Percentiles rank a stretch among this genome's conserved stretches.
Evolutionary conservation across 2,888 invertebrate species (phyloP).

Genomic region (Alsophila aescularia): DNA sequence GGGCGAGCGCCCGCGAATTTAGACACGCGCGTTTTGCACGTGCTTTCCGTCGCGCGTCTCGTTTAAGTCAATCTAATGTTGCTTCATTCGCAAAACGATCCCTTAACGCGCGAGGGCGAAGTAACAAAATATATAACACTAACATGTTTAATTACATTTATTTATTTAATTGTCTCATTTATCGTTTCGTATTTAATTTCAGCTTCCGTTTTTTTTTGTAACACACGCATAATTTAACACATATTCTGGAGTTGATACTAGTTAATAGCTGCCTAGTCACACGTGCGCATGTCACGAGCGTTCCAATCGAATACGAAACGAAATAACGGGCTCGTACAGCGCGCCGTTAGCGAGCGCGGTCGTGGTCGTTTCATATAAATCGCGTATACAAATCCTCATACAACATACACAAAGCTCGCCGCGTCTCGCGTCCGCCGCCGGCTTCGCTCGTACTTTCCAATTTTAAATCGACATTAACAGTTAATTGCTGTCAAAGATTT

Average conservation of each 20-base stretch:
- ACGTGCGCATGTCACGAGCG: conserved; percentile 2
- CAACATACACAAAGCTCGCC: not conserved
- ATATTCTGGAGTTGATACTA: too few species aligned
- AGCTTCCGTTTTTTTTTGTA: not conserved
- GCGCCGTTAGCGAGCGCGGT: not conserved
- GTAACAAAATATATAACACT: conserved; percentile 15
- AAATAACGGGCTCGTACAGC: not conserved
- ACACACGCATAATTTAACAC: not conserved
- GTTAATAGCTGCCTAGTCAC: conserved; percentile 9
- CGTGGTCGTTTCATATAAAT: conserved; percentile 13
- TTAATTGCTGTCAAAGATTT: not conserved
- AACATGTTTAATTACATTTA: not conserved
- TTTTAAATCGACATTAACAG: not conserved
- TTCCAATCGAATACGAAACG: not conserved
- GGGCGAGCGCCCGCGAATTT: too few species aligned
- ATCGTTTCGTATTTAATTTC: conserved; percentile 1
- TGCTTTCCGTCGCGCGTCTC: too few species aligned
- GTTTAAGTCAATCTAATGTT: too few species aligned
- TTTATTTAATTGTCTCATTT: conserved; percentile 15
- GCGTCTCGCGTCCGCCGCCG: conserved; percentile 3
- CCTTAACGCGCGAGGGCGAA: not conserved
- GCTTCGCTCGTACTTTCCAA: not conserved
- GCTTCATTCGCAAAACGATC: not conserved
- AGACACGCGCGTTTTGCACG: too few species aligned
- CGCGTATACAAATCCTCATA: conserved; percentile 22